Conservation (phyloP, 2,888 invertebrate species). For the Plebejus argus region DNA sequence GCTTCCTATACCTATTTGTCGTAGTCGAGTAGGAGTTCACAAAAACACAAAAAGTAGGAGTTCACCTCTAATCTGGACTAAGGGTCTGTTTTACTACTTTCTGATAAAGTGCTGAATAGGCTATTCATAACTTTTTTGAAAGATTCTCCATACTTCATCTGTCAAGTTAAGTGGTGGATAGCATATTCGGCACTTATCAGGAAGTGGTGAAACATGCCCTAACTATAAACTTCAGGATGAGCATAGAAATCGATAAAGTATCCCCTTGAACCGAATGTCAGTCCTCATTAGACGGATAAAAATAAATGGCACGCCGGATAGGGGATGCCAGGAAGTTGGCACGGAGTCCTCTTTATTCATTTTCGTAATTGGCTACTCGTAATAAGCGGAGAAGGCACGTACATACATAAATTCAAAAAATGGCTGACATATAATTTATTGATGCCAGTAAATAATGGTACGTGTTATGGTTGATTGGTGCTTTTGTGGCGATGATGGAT, state of each 20-base stretch:
- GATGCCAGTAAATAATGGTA: conserved; percentile 1
- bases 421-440: conserved; percentile 28
- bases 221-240: neutral
- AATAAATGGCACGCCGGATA: conserved; percentile 62
- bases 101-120: no score
- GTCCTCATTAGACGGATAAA: conserved; percentile 69
- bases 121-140: no score
- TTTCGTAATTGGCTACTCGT: conserved; percentile 47
- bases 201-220: neutral
- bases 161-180: no score
- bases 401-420: conserved; percentile 25
- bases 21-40: no score
- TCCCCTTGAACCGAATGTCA: conserved; percentile 56
- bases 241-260: conserved; percentile 39
- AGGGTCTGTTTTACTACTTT: no score
- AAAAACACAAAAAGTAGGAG: no score
- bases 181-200: no score
- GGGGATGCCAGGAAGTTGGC: conserved; percentile 51
- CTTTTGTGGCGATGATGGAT: neutral
- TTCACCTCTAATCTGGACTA: neutral
- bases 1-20: no score
- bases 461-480: neutral
- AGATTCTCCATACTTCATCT: no score
- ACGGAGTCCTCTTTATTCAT: conserved; percentile 50
- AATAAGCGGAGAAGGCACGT: conserved; percentile 32